phyloP scores from a whole-genome alignment of 2,113 vertebrate species.

The Leucosticte australis region DNA sequence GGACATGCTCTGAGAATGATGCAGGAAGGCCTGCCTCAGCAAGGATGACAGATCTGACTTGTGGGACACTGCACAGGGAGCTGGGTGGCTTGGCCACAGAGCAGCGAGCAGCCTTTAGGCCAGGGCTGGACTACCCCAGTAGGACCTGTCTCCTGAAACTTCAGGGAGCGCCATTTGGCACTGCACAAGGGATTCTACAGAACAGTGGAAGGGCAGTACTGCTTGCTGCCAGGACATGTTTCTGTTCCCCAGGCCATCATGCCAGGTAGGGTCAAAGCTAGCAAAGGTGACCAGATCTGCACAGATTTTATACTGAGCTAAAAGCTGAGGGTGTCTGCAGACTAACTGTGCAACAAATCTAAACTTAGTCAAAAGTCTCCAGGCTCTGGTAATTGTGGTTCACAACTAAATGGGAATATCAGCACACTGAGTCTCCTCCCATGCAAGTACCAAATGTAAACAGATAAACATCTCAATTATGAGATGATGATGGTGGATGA shows the following conservation, averaged over 20 bases:
- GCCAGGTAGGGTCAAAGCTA: background rate
- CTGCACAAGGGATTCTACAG: accelerated
- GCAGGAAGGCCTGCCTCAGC: background rate
- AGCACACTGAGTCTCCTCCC: background rate
- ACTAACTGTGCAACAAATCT: background rate
- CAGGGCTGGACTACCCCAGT: background rate
- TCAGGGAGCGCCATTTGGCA: accelerated
- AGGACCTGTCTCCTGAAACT: background rate
- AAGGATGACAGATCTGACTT: accelerated
- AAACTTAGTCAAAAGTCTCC: accelerated
- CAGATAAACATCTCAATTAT: background rate
- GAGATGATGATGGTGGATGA: background rate
- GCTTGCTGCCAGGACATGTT: background rate
- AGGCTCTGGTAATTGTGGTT: background rate
- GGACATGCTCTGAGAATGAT: accelerated
- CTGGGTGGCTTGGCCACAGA: background rate
- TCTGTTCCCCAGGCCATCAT: accelerated
- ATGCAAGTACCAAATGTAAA: background rate
- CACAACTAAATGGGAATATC: background rate
- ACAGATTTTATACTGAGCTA: background rate
- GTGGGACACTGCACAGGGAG: accelerated
- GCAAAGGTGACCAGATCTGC: accelerated
- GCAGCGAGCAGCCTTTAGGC: background rate
- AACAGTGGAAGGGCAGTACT: accelerated
- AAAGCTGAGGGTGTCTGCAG: background rate